Conservation (phyloP, 2,113 vertebrate species). For the Bubalus kerabau region DNA sequence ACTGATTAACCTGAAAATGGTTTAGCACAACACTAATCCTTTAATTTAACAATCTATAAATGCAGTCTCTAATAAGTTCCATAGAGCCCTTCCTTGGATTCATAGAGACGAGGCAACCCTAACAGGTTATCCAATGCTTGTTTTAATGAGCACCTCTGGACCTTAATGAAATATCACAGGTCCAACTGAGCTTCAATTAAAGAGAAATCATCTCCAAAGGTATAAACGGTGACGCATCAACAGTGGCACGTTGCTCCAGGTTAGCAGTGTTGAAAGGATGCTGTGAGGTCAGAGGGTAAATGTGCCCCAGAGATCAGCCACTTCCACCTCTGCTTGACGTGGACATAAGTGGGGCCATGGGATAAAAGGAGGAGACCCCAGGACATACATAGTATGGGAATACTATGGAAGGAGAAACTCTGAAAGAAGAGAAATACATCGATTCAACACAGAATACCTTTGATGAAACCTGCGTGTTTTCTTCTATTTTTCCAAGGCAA, state of each 20-base stretch:
- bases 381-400: not conserved
- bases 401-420: not conserved
- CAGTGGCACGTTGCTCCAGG: slow-evolving; percentile 26
- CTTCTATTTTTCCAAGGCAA: not conserved
- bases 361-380: not conserved
- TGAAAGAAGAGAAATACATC: not conserved
- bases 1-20: slow-evolving; percentile 67
- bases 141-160: slow-evolving; percentile 79
- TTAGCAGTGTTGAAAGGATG: slow-evolving; percentile 35
- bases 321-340: not conserved
- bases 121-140: slow-evolving; percentile 7
- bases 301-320: slow-evolving; percentile 50
- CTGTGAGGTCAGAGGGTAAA: slow-evolving; percentile 22
- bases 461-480: not conserved
- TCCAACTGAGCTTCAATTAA: slow-evolving; percentile 70
- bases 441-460: not conserved
- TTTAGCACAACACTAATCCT: slow-evolving; percentile 74
- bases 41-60: slow-evolving; percentile 70
- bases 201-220: slow-evolving; percentile 68
- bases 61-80: slow-evolving; percentile 72
- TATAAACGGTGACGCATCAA: slow-evolving; percentile 40
- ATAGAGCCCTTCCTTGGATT: slow-evolving; percentile 68
- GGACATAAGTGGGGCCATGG: not conserved
- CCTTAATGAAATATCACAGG: slow-evolving; percentile 56
- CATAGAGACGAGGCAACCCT: slow-evolving; percentile 48